Evolutionary conservation across 2,888 invertebrate species (phyloP).

Genomic region (Pyrochroa serraticornis): DNA sequence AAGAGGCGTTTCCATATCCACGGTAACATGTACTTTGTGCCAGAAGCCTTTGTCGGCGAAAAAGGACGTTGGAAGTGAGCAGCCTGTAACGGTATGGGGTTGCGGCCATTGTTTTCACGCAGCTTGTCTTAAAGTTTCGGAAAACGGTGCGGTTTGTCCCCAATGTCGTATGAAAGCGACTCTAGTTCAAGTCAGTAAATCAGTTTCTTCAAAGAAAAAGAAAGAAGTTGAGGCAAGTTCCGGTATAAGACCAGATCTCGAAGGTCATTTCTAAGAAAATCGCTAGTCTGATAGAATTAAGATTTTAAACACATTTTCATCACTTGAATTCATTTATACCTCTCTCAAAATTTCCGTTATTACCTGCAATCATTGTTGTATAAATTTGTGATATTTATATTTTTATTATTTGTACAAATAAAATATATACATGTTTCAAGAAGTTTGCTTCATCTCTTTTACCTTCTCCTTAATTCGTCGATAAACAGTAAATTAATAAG

Average conservation of each 20-base stretch:
- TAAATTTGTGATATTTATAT: conserved; percentile 38
- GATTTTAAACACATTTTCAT: conserved; percentile 10
- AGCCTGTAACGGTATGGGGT: conserved; percentile 50
- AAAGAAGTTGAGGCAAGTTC: conserved; percentile 19
- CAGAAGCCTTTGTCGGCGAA: conserved; percentile 46
- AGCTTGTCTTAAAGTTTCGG: conserved; percentile 41
- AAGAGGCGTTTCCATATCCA: conserved; percentile 50
- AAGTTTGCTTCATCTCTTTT: background rate
- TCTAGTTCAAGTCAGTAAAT: conserved; percentile 34
- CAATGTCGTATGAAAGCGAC: conserved; percentile 47
- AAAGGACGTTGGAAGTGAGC: conserved; percentile 41
- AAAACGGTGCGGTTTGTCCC: conserved; percentile 48
- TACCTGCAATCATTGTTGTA: conserved; percentile 26
- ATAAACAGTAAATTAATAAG: no score
- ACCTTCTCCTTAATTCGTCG: no score
- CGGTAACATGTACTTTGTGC: conserved; percentile 50
- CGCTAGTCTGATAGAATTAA: conserved; percentile 12
- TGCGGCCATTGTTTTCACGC: conserved; percentile 56
- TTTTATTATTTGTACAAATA: conserved; percentile 37
- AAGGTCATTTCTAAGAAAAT: conserved; percentile 53
- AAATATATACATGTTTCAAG: conserved; percentile 28
- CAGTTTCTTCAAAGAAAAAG: conserved; percentile 24
- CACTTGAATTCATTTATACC: conserved; percentile 12
- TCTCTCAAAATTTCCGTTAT: conserved; percentile 14
- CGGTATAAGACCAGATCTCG: conserved; percentile 52